Base-by-base conservation (phyloP, 2,797 vertebrate species). In the Ptychobarbus kaznakovi region DNA sequence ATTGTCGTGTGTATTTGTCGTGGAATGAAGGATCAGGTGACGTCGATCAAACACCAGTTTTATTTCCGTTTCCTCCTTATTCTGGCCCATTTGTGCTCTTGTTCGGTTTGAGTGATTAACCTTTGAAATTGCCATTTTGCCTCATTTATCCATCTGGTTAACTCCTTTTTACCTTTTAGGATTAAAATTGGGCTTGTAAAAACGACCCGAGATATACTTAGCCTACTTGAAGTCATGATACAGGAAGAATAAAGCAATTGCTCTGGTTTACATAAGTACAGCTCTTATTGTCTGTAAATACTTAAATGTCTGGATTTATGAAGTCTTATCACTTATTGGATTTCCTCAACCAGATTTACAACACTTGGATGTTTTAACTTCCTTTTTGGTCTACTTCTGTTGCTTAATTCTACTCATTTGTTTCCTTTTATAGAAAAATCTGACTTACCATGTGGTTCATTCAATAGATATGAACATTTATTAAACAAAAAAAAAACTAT, bases 31-130 rank as follows among this genome's bases (percentile, higher is more conserved):
- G 4, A 61, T n/a, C n/a, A 35, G 38, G 2, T 58, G 35, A 44
- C 44, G 18, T 46, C n/a, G 38, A 58, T 70, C 25, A 84, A 78
- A 53, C 81, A 1, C 28, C 10, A n/a, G 46, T 63, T 82, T 82
- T 4, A 83, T 66, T 46, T 76, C 10, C 2, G 44, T 40, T 40
- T 53, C 82, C 68, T 83, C 35, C 32, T 51, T 16, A 38, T 3
- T 65, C 35, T 22, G 16, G 40, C 8, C 4, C 1, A 1, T 11
- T 1, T 22, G 51, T 72, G 40, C 0, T 61, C 28, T 42, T 61
- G 4, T 5, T 0, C 7, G 1, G 1, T 74, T 74, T 7, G 46
- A 16, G 2, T 7, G 25, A 10, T 46, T 46, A n/a, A 13, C 74
- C 20, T 53, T 61, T 58, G 13, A 61, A 82, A 6, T 56, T 32